phyloP scores from a whole-genome alignment of 2,888 invertebrate genomes.

The Bombyx huttoni region DNA sequence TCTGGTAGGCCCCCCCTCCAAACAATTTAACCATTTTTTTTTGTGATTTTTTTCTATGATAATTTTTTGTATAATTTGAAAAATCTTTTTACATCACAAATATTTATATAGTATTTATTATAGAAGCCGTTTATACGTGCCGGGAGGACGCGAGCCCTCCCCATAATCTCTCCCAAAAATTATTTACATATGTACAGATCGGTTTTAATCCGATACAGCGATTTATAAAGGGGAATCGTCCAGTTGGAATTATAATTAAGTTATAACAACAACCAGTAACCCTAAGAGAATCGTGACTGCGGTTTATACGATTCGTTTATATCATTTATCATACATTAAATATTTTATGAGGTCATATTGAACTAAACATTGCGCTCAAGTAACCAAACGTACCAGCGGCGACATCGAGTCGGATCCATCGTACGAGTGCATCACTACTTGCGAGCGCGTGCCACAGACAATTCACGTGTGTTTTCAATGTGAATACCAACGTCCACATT shows the following conservation, averaged over 20 bases:
- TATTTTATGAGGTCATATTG: neutral
- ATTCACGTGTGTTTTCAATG: conserved; percentile 27
- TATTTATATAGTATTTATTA: conserved; percentile 28
- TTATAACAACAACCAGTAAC: neutral
- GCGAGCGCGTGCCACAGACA: conserved; percentile 21
- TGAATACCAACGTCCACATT: conserved; percentile 56
- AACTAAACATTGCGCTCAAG: neutral
- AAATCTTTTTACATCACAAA: conserved; percentile 50
- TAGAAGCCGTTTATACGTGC: conserved; percentile 28
- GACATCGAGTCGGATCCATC: neutral
- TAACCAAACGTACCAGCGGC: neutral
- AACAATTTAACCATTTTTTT: conserved; percentile 22
- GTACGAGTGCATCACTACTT: too few relatives aligned
- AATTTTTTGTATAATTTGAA: conserved; percentile 24
- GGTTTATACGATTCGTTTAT: neutral
- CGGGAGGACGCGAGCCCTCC: conserved; percentile 34
- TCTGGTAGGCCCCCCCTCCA: conserved; percentile 47
- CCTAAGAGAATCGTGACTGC: neutral
- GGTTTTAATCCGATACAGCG: neutral
- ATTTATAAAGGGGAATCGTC: neutral
- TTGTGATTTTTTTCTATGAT: conserved; percentile 32
- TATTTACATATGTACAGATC: conserved; percentile 60
- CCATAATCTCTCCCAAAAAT: conserved; percentile 26
- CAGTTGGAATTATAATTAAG: neutral
- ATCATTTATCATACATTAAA: neutral